Base-by-base conservation (phyloP, 2,113 vertebrate species). In the Echinops telfairi region DNA sequence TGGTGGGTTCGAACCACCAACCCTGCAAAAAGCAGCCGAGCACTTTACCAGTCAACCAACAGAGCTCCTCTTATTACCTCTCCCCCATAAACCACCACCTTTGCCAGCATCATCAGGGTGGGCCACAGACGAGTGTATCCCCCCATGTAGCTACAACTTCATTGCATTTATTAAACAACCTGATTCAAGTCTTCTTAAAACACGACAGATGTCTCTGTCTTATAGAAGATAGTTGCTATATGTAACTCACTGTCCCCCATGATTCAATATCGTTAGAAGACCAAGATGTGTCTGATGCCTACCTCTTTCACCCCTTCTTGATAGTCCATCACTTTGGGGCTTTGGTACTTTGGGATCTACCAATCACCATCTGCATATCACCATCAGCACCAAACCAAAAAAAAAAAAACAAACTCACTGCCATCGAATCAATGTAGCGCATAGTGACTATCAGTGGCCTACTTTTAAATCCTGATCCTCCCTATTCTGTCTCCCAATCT, bases 101-200 rank as follows among this genome's bases (percentile, higher is more conserved):
- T 77, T 62, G 17, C 70, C 68, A 82, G 77, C n/a, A 89, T n/a
- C 77, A 91, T 66, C 60, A 87, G 14, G 40, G 22, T 83, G 11
- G 87, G 40, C 75, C 40, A 70, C 27, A 23, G 27, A 14, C 47
- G 86, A 83, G 22, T 27, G 64, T 88, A 64, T 78, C 20, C 64
- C 89, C 22, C 62, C 23, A 47, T 11, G 10, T 3, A 78, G 25
- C 75, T 43, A 36, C 4, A 23, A 81, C 84, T 58, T 91, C 62
- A 83, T 25, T 84, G 20, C 6, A 91, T 20, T 92, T 82, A 38
- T 9, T 89, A 91, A 97, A 58, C 6, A 81, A 71, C 89, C 92
- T 81, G 38, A 86, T 78, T 89, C 29, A 19, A 71, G 38, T 79
- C 87, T 90, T 93, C 62, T 82, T 89, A 83, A 96, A 94, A 91